These are phyloP conservation scores for Brachionichthys hirsutus DNA, from an alignment of 2,113 vertebrate species.

Conservation along the genomic window DNA sequence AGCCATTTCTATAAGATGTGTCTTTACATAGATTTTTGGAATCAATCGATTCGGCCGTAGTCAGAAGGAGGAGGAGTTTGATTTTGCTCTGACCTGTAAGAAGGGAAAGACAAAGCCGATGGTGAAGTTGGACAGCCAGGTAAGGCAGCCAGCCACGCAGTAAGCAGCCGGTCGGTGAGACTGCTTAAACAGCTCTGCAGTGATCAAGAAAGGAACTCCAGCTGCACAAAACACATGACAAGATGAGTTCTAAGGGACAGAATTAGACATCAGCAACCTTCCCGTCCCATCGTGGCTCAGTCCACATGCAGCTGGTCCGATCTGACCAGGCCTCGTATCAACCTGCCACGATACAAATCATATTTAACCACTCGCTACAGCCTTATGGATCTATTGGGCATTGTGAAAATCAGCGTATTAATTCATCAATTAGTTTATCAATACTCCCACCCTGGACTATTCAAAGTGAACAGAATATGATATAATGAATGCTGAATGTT, in stretches of 20 bases:
- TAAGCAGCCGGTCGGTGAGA: constrained; percentile 85
- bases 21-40: too few relatives aligned
- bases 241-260: neutral
- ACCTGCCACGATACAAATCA: constrained; percentile 42
- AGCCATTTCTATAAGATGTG: too few relatives aligned
- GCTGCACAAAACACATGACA: constrained; percentile 62
- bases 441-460: constrained; percentile 36
- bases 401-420: constrained; percentile 34
- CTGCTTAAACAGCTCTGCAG: constrained; percentile 88
- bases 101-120: constrained; percentile 91
- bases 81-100: constrained; percentile 78
- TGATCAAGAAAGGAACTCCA: constrained; percentile 87
- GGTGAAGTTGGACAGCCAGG: constrained; percentile 91
- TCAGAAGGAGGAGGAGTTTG: neutral
- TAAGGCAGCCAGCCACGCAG: constrained; percentile 85
- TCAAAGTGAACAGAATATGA: constrained; percentile 39
- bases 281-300: neutral
- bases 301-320: neutral
- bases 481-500: constrained; percentile 32
- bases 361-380: constrained; percentile 20
- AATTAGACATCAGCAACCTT: neutral
- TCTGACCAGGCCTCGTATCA: constrained; percentile 20
- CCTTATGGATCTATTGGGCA: constrained; percentile 37
- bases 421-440: constrained; percentile 50
- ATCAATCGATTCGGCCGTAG: too few relatives aligned